A percentile compares a stretch with the other conserved stretches of the same genome.
Conservation (phyloP, 2,113 vertebrate species). For the Meriones unguiculatus region DNA sequence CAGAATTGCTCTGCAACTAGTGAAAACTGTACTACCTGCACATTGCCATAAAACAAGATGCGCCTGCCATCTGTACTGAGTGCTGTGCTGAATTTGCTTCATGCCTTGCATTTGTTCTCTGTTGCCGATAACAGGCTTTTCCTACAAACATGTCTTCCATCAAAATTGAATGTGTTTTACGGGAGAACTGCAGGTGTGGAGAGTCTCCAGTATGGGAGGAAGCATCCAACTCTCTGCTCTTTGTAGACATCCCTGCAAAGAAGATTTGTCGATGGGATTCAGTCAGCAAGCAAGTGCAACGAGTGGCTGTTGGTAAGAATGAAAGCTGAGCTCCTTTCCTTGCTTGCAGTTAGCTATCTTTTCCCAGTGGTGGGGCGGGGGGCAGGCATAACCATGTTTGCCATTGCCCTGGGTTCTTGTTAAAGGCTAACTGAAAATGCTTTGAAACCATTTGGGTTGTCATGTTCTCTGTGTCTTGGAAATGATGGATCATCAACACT, state of each 20-base stretch:
- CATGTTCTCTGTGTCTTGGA: background rate
- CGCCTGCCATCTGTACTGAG: background rate
- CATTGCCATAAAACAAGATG: background rate
- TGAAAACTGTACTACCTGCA: background rate
- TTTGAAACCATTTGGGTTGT: background rate
- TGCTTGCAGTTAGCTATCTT: background rate
- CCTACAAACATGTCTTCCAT: constrained; percentile 89
- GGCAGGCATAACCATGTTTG: background rate
- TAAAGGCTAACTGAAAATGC: background rate
- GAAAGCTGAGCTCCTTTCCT: background rate
- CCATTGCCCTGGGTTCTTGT: background rate
- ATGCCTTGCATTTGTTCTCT: background rate
- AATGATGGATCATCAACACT: background rate
- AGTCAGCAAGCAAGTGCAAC: constrained; percentile 83
- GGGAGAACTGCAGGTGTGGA: constrained; percentile 85
- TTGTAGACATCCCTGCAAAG: constrained; percentile 91
- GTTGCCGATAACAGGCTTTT: constrained; percentile 31
- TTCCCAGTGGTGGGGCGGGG: background rate
- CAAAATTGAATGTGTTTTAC: constrained; percentile 90
- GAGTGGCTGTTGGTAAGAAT: constrained; percentile 89
- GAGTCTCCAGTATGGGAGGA: constrained; percentile 97
- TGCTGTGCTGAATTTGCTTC: background rate
- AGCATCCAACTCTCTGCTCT: constrained; percentile 89
- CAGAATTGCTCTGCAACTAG: background rate
- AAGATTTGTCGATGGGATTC: constrained; percentile 92